phyloP scores from a whole-genome alignment of 2,888 invertebrate genomes.

The Tetanocera ferruginea region DNA sequence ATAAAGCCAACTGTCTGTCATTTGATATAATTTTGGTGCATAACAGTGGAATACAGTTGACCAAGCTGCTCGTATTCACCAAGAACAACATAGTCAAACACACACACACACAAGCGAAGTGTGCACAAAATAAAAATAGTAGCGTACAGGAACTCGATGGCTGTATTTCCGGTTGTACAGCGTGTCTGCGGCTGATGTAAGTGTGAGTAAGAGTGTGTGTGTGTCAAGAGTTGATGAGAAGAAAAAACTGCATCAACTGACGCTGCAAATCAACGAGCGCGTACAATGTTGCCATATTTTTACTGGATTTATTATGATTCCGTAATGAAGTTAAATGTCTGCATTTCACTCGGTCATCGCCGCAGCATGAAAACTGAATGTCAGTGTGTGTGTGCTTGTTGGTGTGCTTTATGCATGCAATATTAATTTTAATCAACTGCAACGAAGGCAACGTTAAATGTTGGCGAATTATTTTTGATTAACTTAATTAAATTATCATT shows the following conservation, averaged over 20 bases:
- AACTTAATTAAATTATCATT: constrained; percentile 13
- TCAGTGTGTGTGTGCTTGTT: neutral
- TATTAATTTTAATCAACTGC: neutral
- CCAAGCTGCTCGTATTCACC: too few relatives aligned
- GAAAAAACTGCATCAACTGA: neutral
- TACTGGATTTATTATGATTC: neutral
- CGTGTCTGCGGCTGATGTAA: neutral
- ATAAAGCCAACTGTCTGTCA: too few relatives aligned
- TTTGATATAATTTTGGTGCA: too few relatives aligned
- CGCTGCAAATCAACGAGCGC: neutral
- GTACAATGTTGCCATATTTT: neutral
- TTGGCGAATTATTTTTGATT: constrained; percentile 17
- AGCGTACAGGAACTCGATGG: neutral
- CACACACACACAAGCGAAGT: neutral
- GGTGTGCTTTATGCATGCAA: too few relatives aligned
- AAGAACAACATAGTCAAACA: neutral
- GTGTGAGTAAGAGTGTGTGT: too few relatives aligned
- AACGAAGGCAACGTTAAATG: neutral
- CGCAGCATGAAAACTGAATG: neutral
- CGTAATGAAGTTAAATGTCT: constrained; percentile 12
- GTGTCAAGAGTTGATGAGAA: neutral
- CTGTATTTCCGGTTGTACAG: neutral
- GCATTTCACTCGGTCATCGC: constrained; percentile 6
- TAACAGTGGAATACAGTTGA: too few relatives aligned
- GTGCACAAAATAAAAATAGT: neutral